Percentiles rank a stretch among this genome's conserved stretches.
Evolutionary conservation across 2,888 invertebrate genomes (phyloP).

Genomic region (Nomada ferruginata): DNA sequence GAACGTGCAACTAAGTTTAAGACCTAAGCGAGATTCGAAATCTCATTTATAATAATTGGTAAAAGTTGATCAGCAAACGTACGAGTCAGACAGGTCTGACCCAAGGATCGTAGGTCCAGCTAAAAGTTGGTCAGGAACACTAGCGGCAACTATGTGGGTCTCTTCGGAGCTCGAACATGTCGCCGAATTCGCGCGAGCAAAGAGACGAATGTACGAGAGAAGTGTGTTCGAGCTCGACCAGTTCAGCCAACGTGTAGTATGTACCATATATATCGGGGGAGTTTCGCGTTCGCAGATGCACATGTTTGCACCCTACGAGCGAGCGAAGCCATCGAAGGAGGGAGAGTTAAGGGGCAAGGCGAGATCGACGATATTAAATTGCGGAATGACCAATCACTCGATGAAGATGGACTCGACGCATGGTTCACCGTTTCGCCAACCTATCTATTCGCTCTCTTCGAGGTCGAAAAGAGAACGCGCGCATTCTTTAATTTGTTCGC

Average conservation of each 20-base stretch:
- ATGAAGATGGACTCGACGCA: conserved; percentile 61
- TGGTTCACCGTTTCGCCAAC: conserved; percentile 19
- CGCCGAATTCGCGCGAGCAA: background rate
- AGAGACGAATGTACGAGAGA: background rate
- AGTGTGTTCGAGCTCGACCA: background rate
- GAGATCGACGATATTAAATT: conserved; percentile 78
- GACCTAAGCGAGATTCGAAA: too few relatives aligned
- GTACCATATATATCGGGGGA: background rate
- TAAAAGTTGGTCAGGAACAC: too few relatives aligned
- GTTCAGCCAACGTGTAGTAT: background rate
- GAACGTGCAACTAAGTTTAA: too few relatives aligned
- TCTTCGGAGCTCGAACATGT: too few relatives aligned
- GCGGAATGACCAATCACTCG: conserved; percentile 78
- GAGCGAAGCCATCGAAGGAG: conserved; percentile 56
- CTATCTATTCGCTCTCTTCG: background rate
- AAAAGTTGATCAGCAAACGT: too few relatives aligned
- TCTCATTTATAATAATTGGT: too few relatives aligned
- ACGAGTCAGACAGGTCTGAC: too few relatives aligned
- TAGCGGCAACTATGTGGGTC: too few relatives aligned
- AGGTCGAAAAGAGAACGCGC: too few relatives aligned
- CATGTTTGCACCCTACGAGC: conserved; percentile 38
- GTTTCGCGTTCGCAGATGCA: conserved; percentile 42
- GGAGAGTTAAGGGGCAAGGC: conserved; percentile 37
- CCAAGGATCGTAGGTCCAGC: too few relatives aligned
- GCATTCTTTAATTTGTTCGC: too few relatives aligned